Evolutionary conservation across 2,113 vertebrate genomes (phyloP).

Genomic region (Phalacrocorax pelagicus): DNA sequence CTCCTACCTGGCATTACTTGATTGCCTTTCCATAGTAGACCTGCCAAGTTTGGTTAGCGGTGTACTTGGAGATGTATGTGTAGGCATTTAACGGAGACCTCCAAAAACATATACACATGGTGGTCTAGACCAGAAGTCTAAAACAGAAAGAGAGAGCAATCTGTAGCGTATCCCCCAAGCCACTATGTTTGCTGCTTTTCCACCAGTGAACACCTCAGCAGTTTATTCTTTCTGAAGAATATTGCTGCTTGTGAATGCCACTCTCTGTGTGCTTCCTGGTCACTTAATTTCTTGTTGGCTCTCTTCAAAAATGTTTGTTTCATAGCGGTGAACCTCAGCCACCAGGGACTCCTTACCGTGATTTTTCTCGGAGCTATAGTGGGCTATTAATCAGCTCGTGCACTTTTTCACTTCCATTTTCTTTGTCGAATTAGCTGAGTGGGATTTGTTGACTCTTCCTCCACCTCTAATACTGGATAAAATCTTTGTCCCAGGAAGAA

Average conservation of each 20-base stretch:
- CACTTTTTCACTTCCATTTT: background rate
- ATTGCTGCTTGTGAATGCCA: background rate
- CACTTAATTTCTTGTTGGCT: background rate
- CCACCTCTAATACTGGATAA: background rate
- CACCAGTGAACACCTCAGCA: background rate
- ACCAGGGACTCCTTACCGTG: background rate
- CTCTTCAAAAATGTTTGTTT: background rate
- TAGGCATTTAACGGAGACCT: background rate
- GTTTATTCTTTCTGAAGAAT: background rate
- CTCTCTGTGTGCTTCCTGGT: background rate
- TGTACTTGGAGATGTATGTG: background rate
- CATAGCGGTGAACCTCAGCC: background rate
- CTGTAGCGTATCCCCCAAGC: background rate
- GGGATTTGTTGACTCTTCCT: background rate
- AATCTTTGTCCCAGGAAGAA: background rate
- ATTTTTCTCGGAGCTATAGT: background rate
- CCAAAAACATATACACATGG: background rate
- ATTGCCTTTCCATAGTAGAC: background rate
- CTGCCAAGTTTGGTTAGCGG: background rate
- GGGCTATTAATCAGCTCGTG: background rate
- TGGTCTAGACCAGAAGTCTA: background rate
- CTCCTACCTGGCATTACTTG: background rate
- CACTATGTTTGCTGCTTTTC: background rate
- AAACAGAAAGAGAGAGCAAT: background rate
- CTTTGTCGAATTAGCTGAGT: background rate